Evolutionary conservation across 1,140 invertebrate genomes (phyloP), one percentile per base, ranked within the genome.

Genomic region (Bombus difficillimus): DNA sequence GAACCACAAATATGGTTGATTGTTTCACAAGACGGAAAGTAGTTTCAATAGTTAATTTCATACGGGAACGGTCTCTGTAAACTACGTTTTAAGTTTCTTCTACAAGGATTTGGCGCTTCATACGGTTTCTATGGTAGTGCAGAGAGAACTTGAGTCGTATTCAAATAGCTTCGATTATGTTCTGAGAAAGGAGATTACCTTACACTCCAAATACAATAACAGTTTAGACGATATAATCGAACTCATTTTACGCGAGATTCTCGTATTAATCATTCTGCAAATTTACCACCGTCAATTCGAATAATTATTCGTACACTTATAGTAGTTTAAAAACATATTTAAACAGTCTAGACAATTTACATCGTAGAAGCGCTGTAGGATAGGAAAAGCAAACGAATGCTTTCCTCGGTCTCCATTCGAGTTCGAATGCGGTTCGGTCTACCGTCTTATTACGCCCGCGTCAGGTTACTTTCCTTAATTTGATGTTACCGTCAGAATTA

Each of bases 381-480:
- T 18, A 62, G 34, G 62, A 43, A 79, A 43, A 34, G 62, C 32
- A 34, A 79, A 34, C 10, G 22, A 28, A 66, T 34, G n/a, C n/a
- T 13, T 43, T 39, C 32, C 25, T 22, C 34, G 13, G 37, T 28
- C n/a, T 66, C 13, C n/a, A 15, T n/a, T 32, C 28, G 62, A 34
- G 34, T 43, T 32, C 10, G 41, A 68, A 68, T 34, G 12, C 13
- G 62, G n/a, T 34, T 32, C 62, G 32, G 41, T 9, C 41, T 25
- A 12, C 25, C 77, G 77, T 79, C 62, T 79, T 79, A 47, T 79
- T 34, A 79, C 77, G 32, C 4, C n/a, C 22, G 37, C 39, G 41
- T 47, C 62, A 47, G 18, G 77, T 68, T 43, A 34, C 77, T 79
- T 68, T 68, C 77, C 32, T 79, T 66, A 79, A 79, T 72, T 72